phyloP scores from a whole-genome alignment of 2,113 vertebrate genomes.

The Egretta garzetta region DNA sequence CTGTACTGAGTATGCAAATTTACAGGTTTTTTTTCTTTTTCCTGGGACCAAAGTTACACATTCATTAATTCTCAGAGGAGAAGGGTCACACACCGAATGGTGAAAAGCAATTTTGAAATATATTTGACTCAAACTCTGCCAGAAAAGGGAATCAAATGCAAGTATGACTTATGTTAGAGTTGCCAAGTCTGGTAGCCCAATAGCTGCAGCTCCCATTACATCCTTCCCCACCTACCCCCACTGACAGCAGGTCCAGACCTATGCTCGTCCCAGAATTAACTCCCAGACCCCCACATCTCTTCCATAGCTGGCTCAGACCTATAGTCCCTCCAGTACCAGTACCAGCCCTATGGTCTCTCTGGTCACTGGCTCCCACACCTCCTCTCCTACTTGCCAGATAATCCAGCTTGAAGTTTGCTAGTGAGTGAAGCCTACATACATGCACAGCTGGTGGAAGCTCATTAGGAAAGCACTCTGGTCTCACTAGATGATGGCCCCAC shows the following conservation, averaged over 20 bases:
- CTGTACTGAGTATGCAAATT: neutral
- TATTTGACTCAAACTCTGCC: neutral
- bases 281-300: neutral
- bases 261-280: neutral
- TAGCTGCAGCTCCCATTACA: neutral
- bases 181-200: neutral
- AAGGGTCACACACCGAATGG: neutral
- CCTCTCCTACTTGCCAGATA: neutral
- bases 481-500: neutral
- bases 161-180: neutral
- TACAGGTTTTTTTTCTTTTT: neutral
- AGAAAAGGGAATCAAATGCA: neutral
- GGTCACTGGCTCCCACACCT: neutral
- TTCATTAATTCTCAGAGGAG: neutral
- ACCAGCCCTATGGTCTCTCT: neutral
- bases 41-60: neutral
- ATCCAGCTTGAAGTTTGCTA: neutral
- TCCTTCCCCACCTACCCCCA: neutral
- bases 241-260: neutral
- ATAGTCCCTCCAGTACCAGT: neutral
- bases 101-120: neutral
- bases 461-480: neutral
- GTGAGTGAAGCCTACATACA: neutral
- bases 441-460: rapidly evolving
- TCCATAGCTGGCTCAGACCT: neutral